Evolutionary conservation across 2,888 invertebrate species (phyloP).

Genomic region (Amblyteles armatorius): DNA sequence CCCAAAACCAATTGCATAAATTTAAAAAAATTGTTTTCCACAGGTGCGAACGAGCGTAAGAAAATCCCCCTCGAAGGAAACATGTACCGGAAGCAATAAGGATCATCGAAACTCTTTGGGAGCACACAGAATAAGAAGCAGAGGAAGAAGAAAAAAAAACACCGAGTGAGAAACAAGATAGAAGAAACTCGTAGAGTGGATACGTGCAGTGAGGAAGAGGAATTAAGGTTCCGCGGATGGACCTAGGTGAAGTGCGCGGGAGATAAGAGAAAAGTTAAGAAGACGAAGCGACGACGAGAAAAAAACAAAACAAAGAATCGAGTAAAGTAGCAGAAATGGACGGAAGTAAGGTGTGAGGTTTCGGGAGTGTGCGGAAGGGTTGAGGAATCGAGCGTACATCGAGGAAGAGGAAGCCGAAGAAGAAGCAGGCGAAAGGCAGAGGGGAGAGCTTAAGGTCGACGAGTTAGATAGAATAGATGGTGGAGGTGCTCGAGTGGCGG

Average conservation of each 20-base stretch:
- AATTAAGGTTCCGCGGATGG: slow-evolving; percentile 32
- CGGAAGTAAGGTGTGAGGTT: slow-evolving; percentile 23
- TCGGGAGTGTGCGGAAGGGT: slow-evolving; percentile 26
- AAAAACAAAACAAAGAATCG: slow-evolving; percentile 7
- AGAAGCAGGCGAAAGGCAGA: slow-evolving; percentile 50
- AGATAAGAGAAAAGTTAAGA: slow-evolving; percentile 6
- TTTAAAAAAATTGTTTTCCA: slow-evolving; percentile 9
- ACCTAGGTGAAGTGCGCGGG: slow-evolving; percentile 31
- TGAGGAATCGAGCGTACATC: slow-evolving; percentile 33
- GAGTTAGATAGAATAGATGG: slow-evolving; percentile 80
- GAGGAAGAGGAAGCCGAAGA: slow-evolving; percentile 29
- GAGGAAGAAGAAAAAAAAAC: background rate
- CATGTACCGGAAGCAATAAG: slow-evolving; percentile 27
- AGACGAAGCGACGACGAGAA: background rate
- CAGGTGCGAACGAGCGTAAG: slow-evolving; percentile 23
- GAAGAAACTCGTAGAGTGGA: slow-evolving; percentile 56
- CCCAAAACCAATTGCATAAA: background rate
- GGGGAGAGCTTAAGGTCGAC: slow-evolving; percentile 59
- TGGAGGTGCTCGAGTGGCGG: slow-evolving; percentile 81
- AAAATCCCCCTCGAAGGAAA: slow-evolving; percentile 28
- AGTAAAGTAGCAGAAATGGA: slow-evolving; percentile 35
- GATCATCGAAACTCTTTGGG: slow-evolving; percentile 33
- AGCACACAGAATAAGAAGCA: background rate
- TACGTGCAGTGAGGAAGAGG: slow-evolving; percentile 40
- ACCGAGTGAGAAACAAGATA: slow-evolving; percentile 19